Evolutionary conservation across 23 tunicate species (phyloP).

Genomic region (Clavelina lepadiformis): DNA sequence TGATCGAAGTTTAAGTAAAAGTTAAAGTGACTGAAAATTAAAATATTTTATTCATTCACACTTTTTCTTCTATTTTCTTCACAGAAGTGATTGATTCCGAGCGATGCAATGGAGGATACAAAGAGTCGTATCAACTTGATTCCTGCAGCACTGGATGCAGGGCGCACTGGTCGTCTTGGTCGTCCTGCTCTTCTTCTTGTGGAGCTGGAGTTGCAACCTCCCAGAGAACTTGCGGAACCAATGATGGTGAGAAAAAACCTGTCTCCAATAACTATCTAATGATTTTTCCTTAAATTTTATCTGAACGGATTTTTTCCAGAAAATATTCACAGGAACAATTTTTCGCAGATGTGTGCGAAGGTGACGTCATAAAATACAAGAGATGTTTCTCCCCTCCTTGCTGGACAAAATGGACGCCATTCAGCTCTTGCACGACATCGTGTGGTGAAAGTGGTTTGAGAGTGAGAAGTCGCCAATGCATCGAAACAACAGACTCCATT

Average conservation of each 20-base stretch:
- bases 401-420: conserved; percentile 67
- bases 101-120: conserved; percentile 8
- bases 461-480: conserved; percentile 40
- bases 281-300: background rate
- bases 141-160: conserved; percentile 9
- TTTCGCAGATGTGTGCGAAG: conserved; percentile 4
- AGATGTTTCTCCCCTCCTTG: conserved; percentile 23
- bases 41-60: too few species aligned
- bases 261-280: too few species aligned
- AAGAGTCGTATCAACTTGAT: background rate
- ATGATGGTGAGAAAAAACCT: background rate
- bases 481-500: conserved; percentile 4
- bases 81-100: conserved; percentile 12
- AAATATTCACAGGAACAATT: background rate
- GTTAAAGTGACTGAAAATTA: too few species aligned
- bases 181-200: conserved; percentile 29
- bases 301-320: background rate
- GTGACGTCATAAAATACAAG: conserved; percentile 6
- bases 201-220: conserved; percentile 4
- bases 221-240: background rate
- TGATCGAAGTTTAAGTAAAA: too few species aligned
- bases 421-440: conserved; percentile 57
- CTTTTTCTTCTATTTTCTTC: background rate
- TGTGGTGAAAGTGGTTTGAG: conserved; percentile 46
- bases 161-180: conserved; percentile 28